phyloP scores from a whole-genome alignment of 2,113 vertebrate species.

The Brienomyrus brachyistius region DNA sequence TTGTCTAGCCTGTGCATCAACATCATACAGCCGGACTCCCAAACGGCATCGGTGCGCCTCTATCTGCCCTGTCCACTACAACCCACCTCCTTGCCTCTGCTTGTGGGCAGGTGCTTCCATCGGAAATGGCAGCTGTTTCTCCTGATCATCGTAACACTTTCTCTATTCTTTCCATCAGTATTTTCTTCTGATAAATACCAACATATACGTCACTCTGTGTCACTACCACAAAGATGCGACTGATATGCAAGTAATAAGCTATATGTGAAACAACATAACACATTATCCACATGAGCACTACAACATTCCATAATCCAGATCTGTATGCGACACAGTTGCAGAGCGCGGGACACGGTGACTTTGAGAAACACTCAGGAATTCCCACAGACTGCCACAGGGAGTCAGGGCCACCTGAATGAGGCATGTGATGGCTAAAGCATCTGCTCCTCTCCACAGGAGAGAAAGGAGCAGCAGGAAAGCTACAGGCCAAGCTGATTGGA shows the following conservation, averaged over 20 bases:
- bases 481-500: background rate
- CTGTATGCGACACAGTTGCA: background rate
- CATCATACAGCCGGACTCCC: background rate
- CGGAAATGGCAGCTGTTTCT: background rate
- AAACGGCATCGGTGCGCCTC: background rate
- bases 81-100: background rate
- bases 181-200: background rate
- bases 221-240: background rate
- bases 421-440: background rate
- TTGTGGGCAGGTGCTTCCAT: background rate
- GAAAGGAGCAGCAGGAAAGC: background rate
- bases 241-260: background rate
- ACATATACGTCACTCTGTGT: background rate
- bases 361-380: background rate
- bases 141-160: background rate
- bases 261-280: background rate
- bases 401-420: background rate
- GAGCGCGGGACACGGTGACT: background rate
- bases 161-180: background rate
- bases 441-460: conserved; percentile 3
- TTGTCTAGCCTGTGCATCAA: background rate
- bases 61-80: background rate
- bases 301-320: background rate
- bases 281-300: background rate
- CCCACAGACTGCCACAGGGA: background rate